Percentiles rank a stretch among this genome's conserved stretches.
phyloP scores from a whole-genome alignment of 2,888 invertebrate species.

The Boloria euphrosyne region DNA sequence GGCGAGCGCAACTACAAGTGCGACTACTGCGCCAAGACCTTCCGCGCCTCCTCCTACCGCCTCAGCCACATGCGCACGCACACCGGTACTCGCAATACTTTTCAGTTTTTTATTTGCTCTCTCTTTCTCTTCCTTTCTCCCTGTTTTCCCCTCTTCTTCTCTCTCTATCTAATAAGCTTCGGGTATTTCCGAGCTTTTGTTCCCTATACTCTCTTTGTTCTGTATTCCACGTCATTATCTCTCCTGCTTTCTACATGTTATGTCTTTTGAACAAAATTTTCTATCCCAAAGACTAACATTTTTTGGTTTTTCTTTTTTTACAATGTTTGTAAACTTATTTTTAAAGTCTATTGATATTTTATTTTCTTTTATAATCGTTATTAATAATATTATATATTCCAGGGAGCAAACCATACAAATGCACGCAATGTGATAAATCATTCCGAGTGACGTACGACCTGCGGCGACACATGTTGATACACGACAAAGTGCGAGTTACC shows the following conservation, averaged over 20 bases:
- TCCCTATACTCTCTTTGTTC: too few species aligned
- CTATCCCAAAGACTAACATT: too few species aligned
- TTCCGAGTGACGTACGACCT: slow-evolving; percentile 93
- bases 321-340: too few species aligned
- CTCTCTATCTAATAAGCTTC: too few species aligned
- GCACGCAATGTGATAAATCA: slow-evolving; percentile 88
- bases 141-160: background rate
- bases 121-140: background rate
- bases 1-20: slow-evolving; percentile 94
- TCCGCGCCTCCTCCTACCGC: slow-evolving; percentile 92
- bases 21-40: slow-evolving; percentile 91
- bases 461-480: slow-evolving; percentile 89
- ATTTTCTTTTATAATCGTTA: too few species aligned
- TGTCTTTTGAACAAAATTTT: too few species aligned
- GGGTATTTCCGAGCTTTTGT: too few species aligned
- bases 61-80: slow-evolving; percentile 93
- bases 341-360: too few species aligned
- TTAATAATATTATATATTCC: slow-evolving; percentile 37
- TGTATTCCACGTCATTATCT: too few species aligned
- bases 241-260: too few species aligned
- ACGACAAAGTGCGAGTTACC: slow-evolving; percentile 69
- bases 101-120: background rate
- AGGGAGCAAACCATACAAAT: slow-evolving; percentile 90
- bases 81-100: slow-evolving; percentile 82
- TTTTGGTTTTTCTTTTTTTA: too few species aligned